Conservation (phyloP, 2,888 invertebrate species). For the Thera britannica region DNA sequence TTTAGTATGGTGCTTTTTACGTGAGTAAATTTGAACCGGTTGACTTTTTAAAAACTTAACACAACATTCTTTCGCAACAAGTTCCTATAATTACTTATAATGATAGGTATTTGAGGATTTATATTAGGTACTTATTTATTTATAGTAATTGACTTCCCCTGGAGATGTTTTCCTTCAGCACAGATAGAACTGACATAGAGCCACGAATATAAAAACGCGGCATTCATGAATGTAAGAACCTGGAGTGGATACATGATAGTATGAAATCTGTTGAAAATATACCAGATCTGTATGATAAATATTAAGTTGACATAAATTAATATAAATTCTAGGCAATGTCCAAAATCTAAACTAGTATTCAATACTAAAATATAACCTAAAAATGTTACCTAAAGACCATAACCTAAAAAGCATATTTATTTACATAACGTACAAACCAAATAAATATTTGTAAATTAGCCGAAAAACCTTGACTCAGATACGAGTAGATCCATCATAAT, state of each 20-base stretch:
- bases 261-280: too few species aligned
- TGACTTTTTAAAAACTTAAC: too few species aligned
- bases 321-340: too few species aligned
- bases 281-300: too few species aligned
- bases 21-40: too few species aligned
- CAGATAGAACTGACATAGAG: constrained; percentile 53
- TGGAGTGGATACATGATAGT: too few species aligned
- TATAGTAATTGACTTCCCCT: constrained; percentile 53
- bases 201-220: constrained; percentile 45
- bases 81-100: too few species aligned
- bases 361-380: neutral
- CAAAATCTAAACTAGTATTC: too few species aligned
- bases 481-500: constrained; percentile 29
- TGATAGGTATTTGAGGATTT: constrained; percentile 6
- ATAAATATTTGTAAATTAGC: constrained; percentile 6
- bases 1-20: too few species aligned
- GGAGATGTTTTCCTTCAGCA: constrained; percentile 58
- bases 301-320: too few species aligned
- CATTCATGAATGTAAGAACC: neutral
- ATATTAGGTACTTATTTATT: constrained; percentile 42
- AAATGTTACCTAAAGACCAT: neutral
- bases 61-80: too few species aligned
- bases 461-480: constrained; percentile 39
- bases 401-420: neutral
- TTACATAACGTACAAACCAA: neutral